Base-by-base conservation (phyloP, 1,140 invertebrate genomes). In the Halyomorpha halys region DNA sequence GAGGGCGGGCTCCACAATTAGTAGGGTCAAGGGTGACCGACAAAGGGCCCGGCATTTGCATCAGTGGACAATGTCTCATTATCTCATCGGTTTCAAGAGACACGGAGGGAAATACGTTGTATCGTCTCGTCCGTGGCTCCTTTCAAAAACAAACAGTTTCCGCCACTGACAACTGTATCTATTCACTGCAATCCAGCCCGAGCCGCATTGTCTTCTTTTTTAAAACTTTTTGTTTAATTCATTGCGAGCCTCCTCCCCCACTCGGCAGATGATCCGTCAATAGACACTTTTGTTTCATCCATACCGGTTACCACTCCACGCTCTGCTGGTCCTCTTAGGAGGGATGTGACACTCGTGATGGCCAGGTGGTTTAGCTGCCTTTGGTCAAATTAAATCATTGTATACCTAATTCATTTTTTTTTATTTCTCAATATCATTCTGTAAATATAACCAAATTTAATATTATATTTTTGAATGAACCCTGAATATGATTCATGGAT, bases 71-170 rank as follows among this genome's bases (percentile, higher is more conserved):
- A 18, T 21, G 16, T 19, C 47, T 21, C 47, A 18, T 21, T 18
- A 18, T 21, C 47, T 21, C 47, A 21, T 21, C 47, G 47, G 21
- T 49, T 21, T 49, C 11, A 21, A 21, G n/a, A 49, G 47, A 49
- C 21, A 49, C n/a, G n/a, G 21, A 30, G 27, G 47, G 47, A 49
- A 49, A 49, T 49, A 49, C 47, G 47, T 49, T 49, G 47, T 39
- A 39, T 49, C 47, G 5, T 49, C 47, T 49, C 47, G 21, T 49
- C 47, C 21, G 5, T 49, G 21, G 47, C 21, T 21, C n/a, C 21
- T 49, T 49, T 49, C 47, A 49, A 49, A 49, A 49, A 49, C 47
- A 49, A 49, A 49, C 47, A 49, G n/a, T 49, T 18, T 49, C 47
- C 47, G 47, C 14, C 21, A n/a, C 11, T 49, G 47, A 49, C 47